Conservation (phyloP, 2,888 invertebrate genomes). For the Dastarcus helophoroides region DNA sequence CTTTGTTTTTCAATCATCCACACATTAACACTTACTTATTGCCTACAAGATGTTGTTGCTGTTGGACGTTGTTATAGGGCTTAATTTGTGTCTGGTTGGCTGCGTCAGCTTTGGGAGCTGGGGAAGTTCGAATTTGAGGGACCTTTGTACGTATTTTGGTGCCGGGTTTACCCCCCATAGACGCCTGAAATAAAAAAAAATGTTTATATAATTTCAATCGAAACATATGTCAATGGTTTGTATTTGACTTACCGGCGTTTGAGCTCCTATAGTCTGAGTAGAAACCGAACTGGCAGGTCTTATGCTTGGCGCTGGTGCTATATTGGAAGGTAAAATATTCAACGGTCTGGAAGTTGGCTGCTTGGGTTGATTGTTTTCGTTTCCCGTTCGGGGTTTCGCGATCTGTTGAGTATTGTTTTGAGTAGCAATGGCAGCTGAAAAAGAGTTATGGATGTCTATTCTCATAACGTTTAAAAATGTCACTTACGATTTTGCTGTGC, state of each 20-base stretch:
- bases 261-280: constrained; percentile 60
- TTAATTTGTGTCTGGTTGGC: constrained; percentile 58
- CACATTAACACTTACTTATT: constrained; percentile 38
- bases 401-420: constrained; percentile 39
- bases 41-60: constrained; percentile 40
- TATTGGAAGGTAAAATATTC: constrained; percentile 40
- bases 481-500: constrained; percentile 55
- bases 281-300: constrained; percentile 74
- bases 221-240: no score
- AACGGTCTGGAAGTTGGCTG: constrained; percentile 35
- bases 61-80: constrained; percentile 39
- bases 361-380: constrained; percentile 45
- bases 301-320: constrained; percentile 47
- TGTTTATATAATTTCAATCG: no score
- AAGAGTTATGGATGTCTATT: constrained; percentile 7
- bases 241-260: constrained; percentile 43
- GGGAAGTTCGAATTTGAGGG: constrained; percentile 51
- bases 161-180: constrained; percentile 42
- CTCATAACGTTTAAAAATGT: not conserved
- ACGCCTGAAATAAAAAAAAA: constrained; percentile 20
- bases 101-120: constrained; percentile 65
- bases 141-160: constrained; percentile 59
- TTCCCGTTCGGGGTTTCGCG: constrained; percentile 41
- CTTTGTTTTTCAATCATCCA: not conserved
- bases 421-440: constrained; percentile 31